Conservation (phyloP, 2,888 invertebrate genomes). For the Ctenicera cuprea region DNA sequence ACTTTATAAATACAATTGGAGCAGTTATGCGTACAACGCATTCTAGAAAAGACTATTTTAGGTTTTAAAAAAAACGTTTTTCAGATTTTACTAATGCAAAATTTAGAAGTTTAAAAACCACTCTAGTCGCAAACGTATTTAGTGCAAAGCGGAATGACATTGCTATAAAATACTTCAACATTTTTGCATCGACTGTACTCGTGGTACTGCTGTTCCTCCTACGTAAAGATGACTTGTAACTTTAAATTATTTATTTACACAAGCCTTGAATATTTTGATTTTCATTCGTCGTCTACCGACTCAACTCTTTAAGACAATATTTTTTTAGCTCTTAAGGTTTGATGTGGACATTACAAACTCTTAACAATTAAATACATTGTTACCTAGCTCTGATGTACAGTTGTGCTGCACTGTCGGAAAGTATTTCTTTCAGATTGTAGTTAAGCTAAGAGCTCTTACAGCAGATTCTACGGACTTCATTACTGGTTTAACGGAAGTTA, state of each 20-base stretch:
- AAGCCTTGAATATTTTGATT: conserved; percentile 53
- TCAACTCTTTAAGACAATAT: conserved; percentile 53
- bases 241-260: conserved; percentile 53
- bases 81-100: no score
- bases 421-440: conserved; percentile 16
- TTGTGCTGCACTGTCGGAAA: conserved; percentile 16
- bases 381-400: conserved; percentile 21
- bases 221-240: conserved; percentile 52
- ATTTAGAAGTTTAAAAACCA: no score
- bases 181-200: conserved; percentile 12
- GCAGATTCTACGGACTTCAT: conserved; percentile 5
- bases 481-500: conserved; percentile 7
- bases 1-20: no score
- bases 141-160: conserved; percentile 1
- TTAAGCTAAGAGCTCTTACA: conserved; percentile 6
- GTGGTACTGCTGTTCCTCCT: conserved; percentile 41
- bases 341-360: conserved; percentile 53
- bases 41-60: no score
- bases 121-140: no score
- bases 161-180: background rate
- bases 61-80: no score
- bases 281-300: conserved; percentile 47
- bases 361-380: conserved; percentile 54
- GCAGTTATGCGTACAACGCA: no score
- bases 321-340: conserved; percentile 53